These are phyloP conservation scores for Balaeniceps rex DNA, from an alignment of 2,113 vertebrate genomes.

Conservation along the genomic window DNA sequence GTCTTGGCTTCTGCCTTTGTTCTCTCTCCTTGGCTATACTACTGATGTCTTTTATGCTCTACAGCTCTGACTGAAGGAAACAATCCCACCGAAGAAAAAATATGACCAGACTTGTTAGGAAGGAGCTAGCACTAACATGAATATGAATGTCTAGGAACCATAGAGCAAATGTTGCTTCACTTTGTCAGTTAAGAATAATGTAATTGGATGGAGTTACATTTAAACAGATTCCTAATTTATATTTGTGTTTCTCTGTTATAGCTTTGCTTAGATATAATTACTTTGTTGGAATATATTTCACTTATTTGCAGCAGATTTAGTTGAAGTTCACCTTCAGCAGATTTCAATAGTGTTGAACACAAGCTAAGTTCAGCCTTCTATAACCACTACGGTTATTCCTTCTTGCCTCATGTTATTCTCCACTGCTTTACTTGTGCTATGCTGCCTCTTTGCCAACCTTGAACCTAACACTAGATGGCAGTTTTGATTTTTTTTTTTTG, in stretches of 20 bases:
- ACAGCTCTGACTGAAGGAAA: background rate
- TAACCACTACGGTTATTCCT: background rate
- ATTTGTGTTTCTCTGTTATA: background rate
- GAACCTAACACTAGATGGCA: background rate
- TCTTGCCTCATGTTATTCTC: accelerated
- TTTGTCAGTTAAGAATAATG: background rate
- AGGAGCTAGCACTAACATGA: background rate
- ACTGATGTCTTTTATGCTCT: background rate
- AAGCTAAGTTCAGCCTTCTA: background rate
- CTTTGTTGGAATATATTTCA: background rate
- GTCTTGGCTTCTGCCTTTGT: background rate
- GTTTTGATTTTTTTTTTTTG: accelerated
- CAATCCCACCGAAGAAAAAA: background rate
- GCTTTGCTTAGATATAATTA: background rate
- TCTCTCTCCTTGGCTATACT: background rate
- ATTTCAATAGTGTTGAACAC: background rate
- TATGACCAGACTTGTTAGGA: background rate
- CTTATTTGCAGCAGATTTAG: background rate
- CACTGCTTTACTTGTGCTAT: accelerated
- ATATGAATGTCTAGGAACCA: background rate
- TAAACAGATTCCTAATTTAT: background rate
- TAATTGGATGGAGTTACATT: background rate
- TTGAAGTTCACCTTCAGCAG: background rate
- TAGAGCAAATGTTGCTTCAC: background rate
- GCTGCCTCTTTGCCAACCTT: background rate